Percentiles rank a stretch among this genome's conserved stretches.
Evolutionary conservation across 2,797 vertebrate species (phyloP).

Genomic region (Lates japonicus): DNA sequence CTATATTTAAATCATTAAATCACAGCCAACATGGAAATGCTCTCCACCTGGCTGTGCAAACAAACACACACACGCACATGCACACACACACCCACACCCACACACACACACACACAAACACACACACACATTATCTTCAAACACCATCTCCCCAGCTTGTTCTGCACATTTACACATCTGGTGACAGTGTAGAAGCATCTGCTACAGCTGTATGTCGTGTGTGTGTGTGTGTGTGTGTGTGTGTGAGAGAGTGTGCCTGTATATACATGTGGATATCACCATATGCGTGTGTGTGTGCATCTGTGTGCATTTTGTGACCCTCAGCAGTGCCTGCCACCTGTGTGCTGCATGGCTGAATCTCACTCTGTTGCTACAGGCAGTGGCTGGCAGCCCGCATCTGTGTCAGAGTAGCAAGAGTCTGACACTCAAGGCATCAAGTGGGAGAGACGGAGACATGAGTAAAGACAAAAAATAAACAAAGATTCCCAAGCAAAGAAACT

Average conservation of each 20-base stretch:
- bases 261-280: constrained; percentile 40
- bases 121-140: constrained; percentile 17
- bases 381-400: constrained; percentile 66
- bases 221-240: background rate
- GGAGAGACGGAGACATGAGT: background rate
- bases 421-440: constrained; percentile 34
- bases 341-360: constrained; percentile 58
- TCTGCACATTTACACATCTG: constrained; percentile 66
- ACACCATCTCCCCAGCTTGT: constrained; percentile 37
- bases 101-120: background rate
- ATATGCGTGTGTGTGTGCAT: constrained; percentile 20
- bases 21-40: background rate
- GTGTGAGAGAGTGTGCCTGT: constrained; percentile 26
- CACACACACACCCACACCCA: background rate
- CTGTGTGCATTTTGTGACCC: constrained; percentile 63
- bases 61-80: background rate
- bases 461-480: background rate
- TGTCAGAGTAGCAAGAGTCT: constrained; percentile 55
- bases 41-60: background rate
- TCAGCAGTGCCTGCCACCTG: constrained; percentile 65
- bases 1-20: background rate
- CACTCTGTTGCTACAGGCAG: constrained; percentile 51
- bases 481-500: background rate
- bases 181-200: constrained; percentile 61
- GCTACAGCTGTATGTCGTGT: constrained; percentile 55